Conservation (phyloP, 2,888 invertebrate species). For the Miltochrista miniata region DNA sequence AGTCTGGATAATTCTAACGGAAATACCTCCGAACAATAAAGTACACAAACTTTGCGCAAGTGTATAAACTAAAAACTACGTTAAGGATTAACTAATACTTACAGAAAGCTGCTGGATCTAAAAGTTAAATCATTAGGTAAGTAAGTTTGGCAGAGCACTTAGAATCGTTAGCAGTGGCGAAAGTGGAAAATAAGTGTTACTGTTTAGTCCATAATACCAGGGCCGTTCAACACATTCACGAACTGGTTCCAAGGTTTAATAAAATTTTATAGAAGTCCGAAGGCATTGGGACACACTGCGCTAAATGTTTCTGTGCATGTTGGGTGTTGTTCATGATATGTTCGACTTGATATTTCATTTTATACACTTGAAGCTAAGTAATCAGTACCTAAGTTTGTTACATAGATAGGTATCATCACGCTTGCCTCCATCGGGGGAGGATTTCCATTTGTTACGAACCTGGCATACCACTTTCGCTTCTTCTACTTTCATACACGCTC, state of each 20-base stretch:
- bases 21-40: no score
- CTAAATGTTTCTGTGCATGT: constrained; percentile 3
- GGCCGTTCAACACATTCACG: constrained; percentile 46
- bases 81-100: neutral
- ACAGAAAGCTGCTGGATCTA: neutral
- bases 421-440: no score
- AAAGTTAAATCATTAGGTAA: neutral
- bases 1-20: no score
- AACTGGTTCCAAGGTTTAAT: constrained; percentile 56
- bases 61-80: no score
- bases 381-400: neutral
- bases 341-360: neutral
- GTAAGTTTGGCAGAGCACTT: constrained; percentile 7
- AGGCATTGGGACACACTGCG: constrained; percentile 24
- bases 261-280: constrained; percentile 51
- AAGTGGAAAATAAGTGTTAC: constrained; percentile 50
- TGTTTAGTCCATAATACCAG: constrained; percentile 34
- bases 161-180: constrained; percentile 14
- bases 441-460: no score
- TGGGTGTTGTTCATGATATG: neutral
- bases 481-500: no score
- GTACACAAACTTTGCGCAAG: no score
- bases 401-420: no score
- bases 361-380: neutral
- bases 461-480: no score